These are phyloP conservation scores for Araneus ventricosus DNA, from an alignment of 1,140 invertebrate species.

Conservation along the genomic window DNA sequence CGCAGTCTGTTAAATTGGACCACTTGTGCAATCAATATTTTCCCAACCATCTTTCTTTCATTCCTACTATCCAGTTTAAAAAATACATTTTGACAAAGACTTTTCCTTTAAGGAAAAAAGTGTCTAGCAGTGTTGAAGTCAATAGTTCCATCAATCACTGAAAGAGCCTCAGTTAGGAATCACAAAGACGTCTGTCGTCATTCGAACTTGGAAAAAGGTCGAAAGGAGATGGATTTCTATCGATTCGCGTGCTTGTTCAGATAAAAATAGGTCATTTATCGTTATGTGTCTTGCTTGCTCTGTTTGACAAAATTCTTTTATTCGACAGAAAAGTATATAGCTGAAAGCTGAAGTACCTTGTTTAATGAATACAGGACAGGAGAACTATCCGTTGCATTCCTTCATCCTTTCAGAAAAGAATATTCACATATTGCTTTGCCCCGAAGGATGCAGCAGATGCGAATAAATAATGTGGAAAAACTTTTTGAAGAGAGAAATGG, in stretches of 20 bases:
- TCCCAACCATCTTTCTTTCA: background rate
- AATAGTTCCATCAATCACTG: conserved; percentile 12
- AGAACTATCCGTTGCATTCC: too few relatives aligned
- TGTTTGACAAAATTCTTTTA: background rate
- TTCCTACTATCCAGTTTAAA: background rate
- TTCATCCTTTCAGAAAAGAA: too few relatives aligned
- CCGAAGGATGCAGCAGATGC: too few relatives aligned
- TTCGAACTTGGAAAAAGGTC: background rate
- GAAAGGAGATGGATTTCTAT: background rate
- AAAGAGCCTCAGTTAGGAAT: conserved; percentile 7
- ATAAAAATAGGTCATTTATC: conserved; percentile 1
- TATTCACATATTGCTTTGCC: too few relatives aligned
- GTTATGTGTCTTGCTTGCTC: background rate
- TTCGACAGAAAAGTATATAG: too few relatives aligned
- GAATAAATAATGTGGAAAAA: too few relatives aligned
- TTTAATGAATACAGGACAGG: too few relatives aligned
- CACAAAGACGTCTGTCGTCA: background rate
- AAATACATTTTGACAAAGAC: background rate
- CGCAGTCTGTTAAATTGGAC: background rate
- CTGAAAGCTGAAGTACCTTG: too few relatives aligned
- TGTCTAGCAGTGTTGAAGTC: background rate
- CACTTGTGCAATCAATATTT: background rate
- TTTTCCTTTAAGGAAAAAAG: background rate
- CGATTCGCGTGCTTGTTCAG: background rate
- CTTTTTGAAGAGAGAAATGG: too few relatives aligned